Evolutionary conservation across 2,797 vertebrate genomes (phyloP), one percentile per base, ranked within the genome.

Genomic region (Chromobotia macracanthus): DNA sequence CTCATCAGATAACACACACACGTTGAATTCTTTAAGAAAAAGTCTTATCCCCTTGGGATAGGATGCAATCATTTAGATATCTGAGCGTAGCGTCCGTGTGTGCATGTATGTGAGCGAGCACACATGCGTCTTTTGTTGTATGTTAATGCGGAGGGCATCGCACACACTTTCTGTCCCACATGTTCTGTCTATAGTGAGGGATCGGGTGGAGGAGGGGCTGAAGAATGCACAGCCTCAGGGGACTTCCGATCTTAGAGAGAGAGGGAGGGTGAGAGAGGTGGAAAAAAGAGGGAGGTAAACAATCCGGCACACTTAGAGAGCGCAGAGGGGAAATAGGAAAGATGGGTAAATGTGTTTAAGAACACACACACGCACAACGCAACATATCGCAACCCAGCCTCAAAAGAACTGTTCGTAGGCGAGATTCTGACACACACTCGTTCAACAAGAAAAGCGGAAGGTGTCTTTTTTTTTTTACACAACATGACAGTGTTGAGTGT

Each of bases 1-100:
- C 63, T 78, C 68, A 48, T 68, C 70, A 78, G 75, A 82, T 77
- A 72, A 78, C 74, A 50, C 70, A 44, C 67, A 8, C 77, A 67
- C 50, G 44, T 51, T 74, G 6, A 82, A 85, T 86, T 85, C 67
- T 84, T 81, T 75, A 65, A 73, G 74, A 56, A 75, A 84, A 65
- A 72, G 50, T 48, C 77, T 84, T 50, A 75, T 82, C 79, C 83
- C 85, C 86, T 86, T 84, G 86, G 82, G 72, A 84, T 77, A 86
- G 84, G 82, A 83, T 76, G 74, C 77, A 74, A 87, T 88, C 70
- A 84, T 80, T 86, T 84, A 86, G 86, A 87, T 82, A 87, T 80
- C 71, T 35, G 48, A 58, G 16, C 6, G 11, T 12, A 35, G 73
- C 15, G 18, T 76, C 66, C 50, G 35, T 28, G 53, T 16, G 10